Evolutionary conservation across 2,113 vertebrate genomes (phyloP).

Genomic region (Microtus pennsylvanicus): DNA sequence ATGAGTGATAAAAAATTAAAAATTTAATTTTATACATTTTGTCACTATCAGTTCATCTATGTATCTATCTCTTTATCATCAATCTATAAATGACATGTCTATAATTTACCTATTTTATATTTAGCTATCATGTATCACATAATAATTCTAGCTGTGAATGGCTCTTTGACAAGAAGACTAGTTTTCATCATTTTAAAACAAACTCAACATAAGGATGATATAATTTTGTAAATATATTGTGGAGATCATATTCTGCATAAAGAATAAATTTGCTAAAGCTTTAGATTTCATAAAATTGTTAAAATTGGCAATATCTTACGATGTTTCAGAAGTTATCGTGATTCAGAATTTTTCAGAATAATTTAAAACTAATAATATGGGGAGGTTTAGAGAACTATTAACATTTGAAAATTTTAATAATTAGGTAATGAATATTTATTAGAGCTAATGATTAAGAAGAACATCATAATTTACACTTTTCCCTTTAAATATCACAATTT

Average conservation of each 20-base stretch:
- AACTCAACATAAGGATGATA: neutral
- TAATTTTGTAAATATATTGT: neutral
- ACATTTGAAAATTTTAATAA: slow-evolving; percentile 56
- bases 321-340: neutral
- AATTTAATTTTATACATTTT: neutral
- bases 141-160: neutral
- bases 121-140: neutral
- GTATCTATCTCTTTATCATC: neutral
- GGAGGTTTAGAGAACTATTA: slow-evolving; percentile 11
- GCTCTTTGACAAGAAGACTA: neutral
- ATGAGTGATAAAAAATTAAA: neutral
- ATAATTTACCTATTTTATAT: neutral
- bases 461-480: slow-evolving; percentile 30
- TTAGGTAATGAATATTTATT: slow-evolving; percentile 60
- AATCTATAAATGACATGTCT: neutral
- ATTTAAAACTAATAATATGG: neutral
- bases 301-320: neutral
- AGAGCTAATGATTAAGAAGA: slow-evolving; percentile 9
- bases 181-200: neutral
- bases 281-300: neutral
- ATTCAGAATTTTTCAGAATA: neutral
- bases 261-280: neutral
- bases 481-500: slow-evolving; percentile 60
- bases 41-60: neutral
- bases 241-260: neutral